These are phyloP conservation scores for Eulemur rubriventer DNA, from an alignment of 2,797 vertebrate species.

Conservation along the genomic window DNA sequence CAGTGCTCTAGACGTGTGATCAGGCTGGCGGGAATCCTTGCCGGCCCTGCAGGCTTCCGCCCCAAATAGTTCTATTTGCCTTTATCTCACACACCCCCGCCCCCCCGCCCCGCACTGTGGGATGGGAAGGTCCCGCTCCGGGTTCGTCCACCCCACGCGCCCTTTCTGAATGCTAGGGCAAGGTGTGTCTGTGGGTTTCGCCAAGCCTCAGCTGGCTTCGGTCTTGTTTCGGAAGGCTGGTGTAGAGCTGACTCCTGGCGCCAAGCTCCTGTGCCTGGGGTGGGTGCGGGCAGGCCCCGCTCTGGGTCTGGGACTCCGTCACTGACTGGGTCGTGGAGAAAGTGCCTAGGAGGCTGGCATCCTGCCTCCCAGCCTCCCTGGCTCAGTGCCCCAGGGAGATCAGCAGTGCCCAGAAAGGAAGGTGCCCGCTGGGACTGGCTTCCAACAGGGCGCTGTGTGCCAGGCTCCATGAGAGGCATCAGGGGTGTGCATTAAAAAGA, in stretches of 20 bases:
- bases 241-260: neutral
- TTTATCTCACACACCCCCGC: neutral
- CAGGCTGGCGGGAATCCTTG: neutral
- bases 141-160: fast-evolving
- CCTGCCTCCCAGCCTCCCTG: neutral
- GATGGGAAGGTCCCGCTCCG: neutral
- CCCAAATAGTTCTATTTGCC: neutral
- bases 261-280: neutral
- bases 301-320: no score
- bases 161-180: neutral
- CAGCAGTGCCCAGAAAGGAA: neutral
- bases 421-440: neutral
- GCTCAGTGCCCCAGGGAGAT: neutral
- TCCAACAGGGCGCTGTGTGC: neutral
- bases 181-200: neutral
- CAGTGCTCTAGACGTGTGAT: neutral
- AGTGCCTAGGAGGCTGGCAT: neutral
- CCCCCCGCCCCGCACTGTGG: no score
- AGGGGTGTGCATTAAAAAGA: neutral
- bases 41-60: neutral
- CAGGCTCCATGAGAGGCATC: neutral
- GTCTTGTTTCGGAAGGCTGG: neutral
- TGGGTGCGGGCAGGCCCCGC: neutral
- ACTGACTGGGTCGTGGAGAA: neutral
- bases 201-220: neutral